Conservation (phyloP, 2,888 invertebrate species). For the Drosophila anceps region DNA sequence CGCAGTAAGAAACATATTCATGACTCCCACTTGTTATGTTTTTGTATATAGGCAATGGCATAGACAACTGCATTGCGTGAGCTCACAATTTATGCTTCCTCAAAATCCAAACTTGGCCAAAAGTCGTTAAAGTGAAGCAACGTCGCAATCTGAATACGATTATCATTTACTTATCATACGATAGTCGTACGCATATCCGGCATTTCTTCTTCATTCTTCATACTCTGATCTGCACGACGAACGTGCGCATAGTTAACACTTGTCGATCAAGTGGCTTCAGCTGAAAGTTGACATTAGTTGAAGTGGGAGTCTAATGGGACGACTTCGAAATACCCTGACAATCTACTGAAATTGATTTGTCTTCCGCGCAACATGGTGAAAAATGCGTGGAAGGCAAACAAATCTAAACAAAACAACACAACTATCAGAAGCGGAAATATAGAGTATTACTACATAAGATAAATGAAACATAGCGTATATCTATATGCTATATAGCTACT, state of each 20-base stretch:
- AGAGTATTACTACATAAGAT: background rate
- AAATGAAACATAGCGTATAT: background rate
- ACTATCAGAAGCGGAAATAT: too few species aligned
- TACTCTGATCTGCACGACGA: slow-evolving; percentile 10
- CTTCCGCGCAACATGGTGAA: background rate
- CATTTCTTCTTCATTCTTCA: slow-evolving; percentile 1
- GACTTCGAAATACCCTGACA: slow-evolving; percentile 8
- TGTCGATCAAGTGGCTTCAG: slow-evolving; percentile 10
- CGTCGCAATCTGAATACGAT: slow-evolving; percentile 47
- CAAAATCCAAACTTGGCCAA: slow-evolving; percentile 51
- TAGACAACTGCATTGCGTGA: slow-evolving; percentile 1
- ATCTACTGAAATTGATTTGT: background rate
- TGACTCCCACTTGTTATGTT: slow-evolving; percentile 26
- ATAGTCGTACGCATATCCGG: slow-evolving; percentile 58
- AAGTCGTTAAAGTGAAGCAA: slow-evolving; percentile 8
- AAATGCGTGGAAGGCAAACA: slow-evolving; percentile 4
- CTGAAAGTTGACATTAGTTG: background rate
- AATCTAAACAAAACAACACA: too few species aligned
- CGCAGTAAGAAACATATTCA: background rate
- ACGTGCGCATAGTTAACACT: slow-evolving; percentile 45
- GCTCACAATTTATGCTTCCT: slow-evolving; percentile 60
- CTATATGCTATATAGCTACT: background rate
- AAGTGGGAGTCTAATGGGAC: background rate
- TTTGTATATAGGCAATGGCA: slow-evolving; percentile 24
- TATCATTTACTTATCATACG: slow-evolving; percentile 39